These are phyloP conservation scores for Pseudanteris insignis DNA, from an alignment of 2,888 invertebrate genomes.

Conservation along the genomic window DNA sequence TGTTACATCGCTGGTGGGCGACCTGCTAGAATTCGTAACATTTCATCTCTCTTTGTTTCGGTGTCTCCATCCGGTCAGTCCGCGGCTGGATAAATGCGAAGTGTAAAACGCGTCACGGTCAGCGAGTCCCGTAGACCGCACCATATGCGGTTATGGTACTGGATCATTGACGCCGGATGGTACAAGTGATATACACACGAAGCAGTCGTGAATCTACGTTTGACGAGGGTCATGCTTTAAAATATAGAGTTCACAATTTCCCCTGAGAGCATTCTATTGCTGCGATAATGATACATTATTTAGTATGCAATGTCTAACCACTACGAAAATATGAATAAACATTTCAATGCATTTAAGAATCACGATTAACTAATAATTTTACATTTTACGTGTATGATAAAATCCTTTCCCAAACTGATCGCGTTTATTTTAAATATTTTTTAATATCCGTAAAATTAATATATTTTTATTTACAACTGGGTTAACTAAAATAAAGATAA, in stretches of 20 bases:
- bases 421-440: too few relatives aligned
- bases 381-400: too few relatives aligned
- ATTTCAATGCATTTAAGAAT: too few relatives aligned
- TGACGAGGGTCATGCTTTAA: constrained; percentile 49
- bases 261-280: too few relatives aligned
- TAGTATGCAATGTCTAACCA: too few relatives aligned
- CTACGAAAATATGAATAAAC: too few relatives aligned
- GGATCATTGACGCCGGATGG: constrained; percentile 65
- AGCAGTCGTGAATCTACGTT: constrained; percentile 49
- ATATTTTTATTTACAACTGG: too few relatives aligned
- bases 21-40: constrained; percentile 18
- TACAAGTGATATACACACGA: constrained; percentile 49
- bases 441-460: too few relatives aligned
- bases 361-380: too few relatives aligned
- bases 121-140: constrained; percentile 46
- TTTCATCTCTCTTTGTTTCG: constrained; percentile 13
- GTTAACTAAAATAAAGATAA: too few relatives aligned
- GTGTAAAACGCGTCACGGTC: constrained; percentile 53
- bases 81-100: constrained; percentile 45
- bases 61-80: constrained; percentile 18
- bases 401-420: too few relatives aligned
- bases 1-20: constrained; percentile 5
- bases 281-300: too few relatives aligned
- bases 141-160: constrained; percentile 47
- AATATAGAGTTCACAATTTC: constrained; percentile 48